Conservation (phyloP, 92 coral and sea anemone species). For the Parazoanthus atlanticus region DNA sequence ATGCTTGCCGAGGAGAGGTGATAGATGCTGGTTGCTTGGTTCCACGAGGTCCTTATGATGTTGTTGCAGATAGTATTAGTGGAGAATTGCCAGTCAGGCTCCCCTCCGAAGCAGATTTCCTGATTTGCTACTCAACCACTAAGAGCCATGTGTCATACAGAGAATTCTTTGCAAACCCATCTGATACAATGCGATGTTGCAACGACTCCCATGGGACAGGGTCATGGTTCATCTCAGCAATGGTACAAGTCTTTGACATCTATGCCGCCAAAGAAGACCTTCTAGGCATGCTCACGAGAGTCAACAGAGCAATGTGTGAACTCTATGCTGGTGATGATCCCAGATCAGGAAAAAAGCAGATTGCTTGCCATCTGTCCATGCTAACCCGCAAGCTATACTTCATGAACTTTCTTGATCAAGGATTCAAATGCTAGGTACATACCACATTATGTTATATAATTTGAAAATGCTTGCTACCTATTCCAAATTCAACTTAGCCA, state of each 20-base stretch:
- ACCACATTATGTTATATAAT: no score
- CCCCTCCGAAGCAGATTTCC: constrained; percentile 87
- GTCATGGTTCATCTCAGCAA: constrained; percentile 89
- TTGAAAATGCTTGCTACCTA: no score
- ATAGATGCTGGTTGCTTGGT: constrained; percentile 67
- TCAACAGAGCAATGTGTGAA: constrained; percentile 77
- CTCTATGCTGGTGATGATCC: constrained; percentile 56
- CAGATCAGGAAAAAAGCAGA: constrained; percentile 73
- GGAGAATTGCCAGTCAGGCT: constrained; percentile 76
- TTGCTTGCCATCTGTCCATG: constrained; percentile 88
- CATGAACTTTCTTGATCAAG: constrained; percentile 41
- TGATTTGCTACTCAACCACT: constrained; percentile 88
- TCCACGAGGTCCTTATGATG: constrained; percentile 27
- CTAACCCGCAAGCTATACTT: constrained; percentile 83
- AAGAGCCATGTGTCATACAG: constrained; percentile 71
- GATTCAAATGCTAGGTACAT: not conserved
- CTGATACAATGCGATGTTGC: constrained; percentile 19
- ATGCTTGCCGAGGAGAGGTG: constrained; percentile 86
- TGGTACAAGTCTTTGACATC: constrained; percentile 64
- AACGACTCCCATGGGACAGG: constrained; percentile 58
- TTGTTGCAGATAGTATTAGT: constrained; percentile 42
- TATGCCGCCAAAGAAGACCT: constrained; percentile 80
- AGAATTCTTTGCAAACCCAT: constrained; percentile 43
- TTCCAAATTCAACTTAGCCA: no score
- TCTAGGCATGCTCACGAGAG: constrained; percentile 88